These are phyloP conservation scores for Tetheella fluctuosa DNA, from an alignment of 2,888 invertebrate species.

Conservation along the genomic window DNA sequence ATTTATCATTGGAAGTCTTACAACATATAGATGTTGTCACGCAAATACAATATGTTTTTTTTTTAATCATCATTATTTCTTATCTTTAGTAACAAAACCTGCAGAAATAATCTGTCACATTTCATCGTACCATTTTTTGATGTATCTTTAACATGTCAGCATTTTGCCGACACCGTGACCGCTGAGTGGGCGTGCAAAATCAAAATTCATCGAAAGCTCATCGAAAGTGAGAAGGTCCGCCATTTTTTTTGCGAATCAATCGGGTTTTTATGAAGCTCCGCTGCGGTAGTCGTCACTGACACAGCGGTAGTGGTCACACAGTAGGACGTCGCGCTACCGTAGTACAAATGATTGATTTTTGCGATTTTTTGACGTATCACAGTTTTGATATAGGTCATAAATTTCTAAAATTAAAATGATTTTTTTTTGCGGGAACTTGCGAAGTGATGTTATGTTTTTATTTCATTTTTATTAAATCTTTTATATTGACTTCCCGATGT, in stretches of 20 bases:
- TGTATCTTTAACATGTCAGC: not conserved
- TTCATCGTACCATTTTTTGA: not conserved
- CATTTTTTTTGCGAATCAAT: conserved; percentile 70
- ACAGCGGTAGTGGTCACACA: conserved; percentile 52
- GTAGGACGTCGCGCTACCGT: conserved; percentile 69
- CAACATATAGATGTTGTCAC: too few species aligned
- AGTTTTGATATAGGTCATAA: conserved; percentile 46
- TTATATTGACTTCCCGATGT: too few species aligned
- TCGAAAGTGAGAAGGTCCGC: conserved; percentile 64
- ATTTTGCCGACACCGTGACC: conserved; percentile 19
- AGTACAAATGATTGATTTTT: conserved; percentile 55
- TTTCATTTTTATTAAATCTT: too few species aligned
- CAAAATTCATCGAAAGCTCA: conserved; percentile 45
- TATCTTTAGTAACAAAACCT: too few species aligned
- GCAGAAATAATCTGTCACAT: not conserved
- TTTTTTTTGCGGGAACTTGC: too few species aligned
- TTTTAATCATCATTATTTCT: too few species aligned
- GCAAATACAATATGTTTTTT: too few species aligned
- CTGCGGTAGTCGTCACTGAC: conserved; percentile 42
- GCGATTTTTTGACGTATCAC: conserved; percentile 46
- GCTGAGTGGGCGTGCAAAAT: conserved; percentile 76
- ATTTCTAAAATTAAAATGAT: conserved; percentile 17
- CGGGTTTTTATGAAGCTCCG: conserved; percentile 47
- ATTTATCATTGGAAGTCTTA: too few species aligned
- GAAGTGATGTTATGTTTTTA: too few species aligned